Percentiles rank a stretch among this genome's conserved stretches.
These are phyloP conservation scores for Euschistus heros DNA, from an alignment of 1,140 invertebrate genomes.

Conservation along the genomic window DNA sequence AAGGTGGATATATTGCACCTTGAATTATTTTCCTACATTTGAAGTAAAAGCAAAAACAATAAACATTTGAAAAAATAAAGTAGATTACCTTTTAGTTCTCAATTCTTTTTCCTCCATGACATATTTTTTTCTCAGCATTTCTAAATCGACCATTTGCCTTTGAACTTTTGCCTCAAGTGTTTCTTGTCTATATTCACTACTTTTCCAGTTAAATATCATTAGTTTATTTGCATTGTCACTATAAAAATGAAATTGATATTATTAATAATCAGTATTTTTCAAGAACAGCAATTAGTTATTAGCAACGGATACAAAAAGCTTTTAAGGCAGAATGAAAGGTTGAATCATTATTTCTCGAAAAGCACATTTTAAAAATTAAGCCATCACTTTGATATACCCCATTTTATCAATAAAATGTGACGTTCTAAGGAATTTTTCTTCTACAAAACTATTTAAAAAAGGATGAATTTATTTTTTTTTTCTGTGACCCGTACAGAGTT, in stretches of 20 bases:
- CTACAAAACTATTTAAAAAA: too few species aligned
- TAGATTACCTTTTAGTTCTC: neutral
- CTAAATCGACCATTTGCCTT: neutral
- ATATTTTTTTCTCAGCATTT: neutral
- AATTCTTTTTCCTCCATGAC: neutral
- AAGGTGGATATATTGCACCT: neutral
- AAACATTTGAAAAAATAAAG: neutral
- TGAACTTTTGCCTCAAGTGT: neutral
- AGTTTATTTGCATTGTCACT: neutral
- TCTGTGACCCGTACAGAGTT: too few species aligned
- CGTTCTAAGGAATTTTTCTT: too few species aligned
- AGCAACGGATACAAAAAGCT: neutral
- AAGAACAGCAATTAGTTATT: neutral
- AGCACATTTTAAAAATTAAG: neutral
- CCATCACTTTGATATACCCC: neutral
- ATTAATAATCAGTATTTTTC: neutral
- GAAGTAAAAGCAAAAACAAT: too few species aligned
- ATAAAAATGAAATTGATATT: neutral
- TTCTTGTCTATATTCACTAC: neutral
- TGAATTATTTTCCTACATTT: too few species aligned
- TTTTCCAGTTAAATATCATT: neutral
- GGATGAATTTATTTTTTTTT: too few species aligned
- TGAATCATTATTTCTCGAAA: neutral
- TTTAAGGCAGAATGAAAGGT: neutral
- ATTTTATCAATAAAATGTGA: neutral